Percentiles rank a stretch among this genome's conserved stretches.
Conservation (phyloP, 1,140 invertebrate species). For the Periplaneta americana region DNA sequence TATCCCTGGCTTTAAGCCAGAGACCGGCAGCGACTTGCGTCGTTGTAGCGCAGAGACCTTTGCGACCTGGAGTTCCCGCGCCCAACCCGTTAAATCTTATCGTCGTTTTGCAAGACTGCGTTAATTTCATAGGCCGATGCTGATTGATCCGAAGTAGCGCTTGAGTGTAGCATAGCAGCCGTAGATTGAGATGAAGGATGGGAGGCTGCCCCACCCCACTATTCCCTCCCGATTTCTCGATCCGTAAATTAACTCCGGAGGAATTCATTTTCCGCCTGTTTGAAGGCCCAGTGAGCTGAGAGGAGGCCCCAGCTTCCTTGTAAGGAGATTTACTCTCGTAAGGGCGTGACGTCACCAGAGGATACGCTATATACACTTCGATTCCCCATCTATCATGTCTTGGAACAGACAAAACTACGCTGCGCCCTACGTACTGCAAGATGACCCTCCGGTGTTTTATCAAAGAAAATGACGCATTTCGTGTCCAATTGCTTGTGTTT, state of each 20-base stretch:
- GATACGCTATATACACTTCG: not conserved
- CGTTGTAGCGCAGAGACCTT: not conserved
- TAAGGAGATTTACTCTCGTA: constrained; percentile 6
- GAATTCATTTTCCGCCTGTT: constrained; percentile 13
- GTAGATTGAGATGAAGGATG: constrained; percentile 4
- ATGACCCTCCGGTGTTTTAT: not conserved
- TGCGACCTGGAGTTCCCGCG: not conserved
- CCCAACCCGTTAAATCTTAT: constrained; percentile 11
- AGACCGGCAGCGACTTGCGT: not conserved
- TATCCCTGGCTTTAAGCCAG: not conserved
- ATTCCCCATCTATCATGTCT: not conserved
- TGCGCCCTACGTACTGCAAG: not conserved
- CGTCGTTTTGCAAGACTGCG: constrained; percentile 12
- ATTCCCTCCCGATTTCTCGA: not conserved
- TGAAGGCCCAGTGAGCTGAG: constrained; percentile 3
- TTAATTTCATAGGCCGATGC: constrained; percentile 10
- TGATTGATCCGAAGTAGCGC: constrained; percentile 1
- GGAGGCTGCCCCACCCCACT: not conserved
- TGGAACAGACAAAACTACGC: not conserved
- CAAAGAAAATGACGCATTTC: not conserved
- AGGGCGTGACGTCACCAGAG: not conserved
- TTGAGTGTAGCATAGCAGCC: not conserved
- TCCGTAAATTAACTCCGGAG: constrained; percentile 14
- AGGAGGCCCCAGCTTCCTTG: not conserved
- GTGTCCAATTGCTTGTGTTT: not conserved